Base-by-base conservation (phyloP, 53 echinoderm and acorn worm genomes). In the Mesocentrotus franciscanus region DNA sequence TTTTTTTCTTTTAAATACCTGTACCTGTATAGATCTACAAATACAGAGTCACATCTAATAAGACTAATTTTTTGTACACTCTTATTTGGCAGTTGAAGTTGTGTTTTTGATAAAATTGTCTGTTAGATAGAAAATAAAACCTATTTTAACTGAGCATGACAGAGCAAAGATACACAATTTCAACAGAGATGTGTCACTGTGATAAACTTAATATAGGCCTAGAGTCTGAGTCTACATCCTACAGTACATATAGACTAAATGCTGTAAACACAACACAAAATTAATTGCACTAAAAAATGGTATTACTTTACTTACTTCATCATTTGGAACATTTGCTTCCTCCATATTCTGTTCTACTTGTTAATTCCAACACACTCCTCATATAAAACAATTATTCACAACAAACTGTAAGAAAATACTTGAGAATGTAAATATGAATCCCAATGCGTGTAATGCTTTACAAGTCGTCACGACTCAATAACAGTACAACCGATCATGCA, bases 301-400 rank as follows among this genome's bases (percentile, higher is more conserved):
- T 8, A 66, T 16, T 14, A 8, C 17, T 81, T 11, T 29, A 87
- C 87, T 87, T 56, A 56, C 87, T 85, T 85, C 85, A n/a, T 87
- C 87, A 58, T 29, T 29, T 57, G 87, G 87, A 87, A 58, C 87
- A 1, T 57, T 87, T 87, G 24, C 58, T 27, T n/a, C 87, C 87
- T 87, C 87, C 58, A 58, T 87, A 35, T 58, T 56, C n/a, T 57
- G 14, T 87, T 87, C n/a, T 58, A 58, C n/a, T 87, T 49, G 42
- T 84, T 55, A 42, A 84, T 84, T 49, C 84, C 84, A 84, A 49
- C 3, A 84, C 20, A 84, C 29, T 84, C 42, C 83, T 15, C 56
- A 58, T n/a, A 56, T 10, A 59, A 87, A 42, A 84, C 4, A 49
- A 6, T 24, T 20, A 22, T 84, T 84, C 84, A 49, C 84, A 84